Evolutionary conservation across 2,888 invertebrate species (phyloP), one percentile per base, ranked within the genome.

Genomic region (Apamea sordens): DNA sequence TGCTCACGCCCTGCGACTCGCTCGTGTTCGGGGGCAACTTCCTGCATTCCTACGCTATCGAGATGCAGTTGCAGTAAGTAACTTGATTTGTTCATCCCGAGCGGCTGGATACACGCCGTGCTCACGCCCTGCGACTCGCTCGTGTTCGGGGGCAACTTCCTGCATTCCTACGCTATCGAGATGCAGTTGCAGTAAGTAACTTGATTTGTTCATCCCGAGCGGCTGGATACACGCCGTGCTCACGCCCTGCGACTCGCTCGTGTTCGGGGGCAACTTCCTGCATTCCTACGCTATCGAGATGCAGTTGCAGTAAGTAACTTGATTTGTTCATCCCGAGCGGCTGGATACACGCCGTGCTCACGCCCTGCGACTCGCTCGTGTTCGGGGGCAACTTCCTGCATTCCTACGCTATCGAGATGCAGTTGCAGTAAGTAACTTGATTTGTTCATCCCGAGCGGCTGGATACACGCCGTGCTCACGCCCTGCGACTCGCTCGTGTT

Each of bases 221-320:
- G 99, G 99, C 2, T 99, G 99, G 99, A 99, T 99, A 88, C 99
- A 99, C 92, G 99, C 99, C 0, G 99, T 99, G 65, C 97, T 98
- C 87, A 99, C 99, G 0, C 98, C 99, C 0, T 93, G 97, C n/a
- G 98, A 99, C 95, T 98, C 99, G 0, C 97, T 99, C 21, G 99
- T 99, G 47, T 99, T 99, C 93, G 99, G 99, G 0, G 99, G 99
- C 36, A 99, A 99, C 94, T 98, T 99, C 92, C 97, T 99, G 61
- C 99, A 99, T 92, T 98, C 98, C 36, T 97, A 98, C 75, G 98
- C 98, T 90, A 98, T 99, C 86, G 98, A 98, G 80, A 98, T 98
- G 97, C 99, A 99, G 94, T 95, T 99, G 89, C 98, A 98, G 99
- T 99, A 92, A 97, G 98, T 73, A 0, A 64, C 24, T 64, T 24